Evolutionary conservation across 2,888 invertebrate species (phyloP).

Genomic region (Beris morrisii): DNA sequence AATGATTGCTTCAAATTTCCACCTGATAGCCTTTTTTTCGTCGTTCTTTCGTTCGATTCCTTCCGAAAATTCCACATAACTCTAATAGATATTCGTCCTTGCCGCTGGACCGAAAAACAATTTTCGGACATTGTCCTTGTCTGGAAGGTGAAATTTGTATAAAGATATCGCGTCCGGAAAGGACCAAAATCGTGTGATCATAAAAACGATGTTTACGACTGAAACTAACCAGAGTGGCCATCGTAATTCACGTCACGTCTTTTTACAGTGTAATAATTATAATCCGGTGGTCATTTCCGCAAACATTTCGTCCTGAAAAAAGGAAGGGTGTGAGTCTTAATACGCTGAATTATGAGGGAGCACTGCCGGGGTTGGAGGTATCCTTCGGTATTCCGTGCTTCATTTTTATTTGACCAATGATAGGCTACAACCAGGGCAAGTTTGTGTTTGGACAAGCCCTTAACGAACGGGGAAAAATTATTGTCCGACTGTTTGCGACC

Average conservation of each 20-base stretch:
- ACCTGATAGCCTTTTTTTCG: slow-evolving; percentile 23
- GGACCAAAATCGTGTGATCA: neutral
- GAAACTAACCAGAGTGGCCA: slow-evolving; percentile 13
- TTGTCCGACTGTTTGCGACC: slow-evolving; percentile 11
- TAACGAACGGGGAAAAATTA: slow-evolving; percentile 13
- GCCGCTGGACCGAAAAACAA: slow-evolving; percentile 17
- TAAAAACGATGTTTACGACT: slow-evolving; percentile 17
- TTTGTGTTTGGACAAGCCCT: slow-evolving; percentile 1
- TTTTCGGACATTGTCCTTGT: slow-evolving; percentile 2
- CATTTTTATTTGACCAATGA: neutral
- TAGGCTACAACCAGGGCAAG: neutral
- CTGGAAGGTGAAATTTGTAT: too few relatives aligned
- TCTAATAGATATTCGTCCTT: neutral
- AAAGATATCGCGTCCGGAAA: too few relatives aligned
- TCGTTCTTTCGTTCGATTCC: slow-evolving; percentile 12
- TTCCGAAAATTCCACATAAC: too few relatives aligned
- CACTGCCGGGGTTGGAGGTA: neutral
- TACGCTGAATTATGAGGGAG: slow-evolving; percentile 1
- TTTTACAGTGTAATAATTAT: slow-evolving; percentile 28
- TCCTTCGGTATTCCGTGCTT: neutral
- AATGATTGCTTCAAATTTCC: slow-evolving; percentile 21
- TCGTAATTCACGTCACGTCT: slow-evolving; percentile 24
- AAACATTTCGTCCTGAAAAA: slow-evolving; percentile 6
- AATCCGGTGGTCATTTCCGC: slow-evolving; percentile 22
- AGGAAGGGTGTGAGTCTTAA: slow-evolving; percentile 2